phyloP scores from a whole-genome alignment of 1,140 invertebrate genomes.

The Campodea augens region DNA sequence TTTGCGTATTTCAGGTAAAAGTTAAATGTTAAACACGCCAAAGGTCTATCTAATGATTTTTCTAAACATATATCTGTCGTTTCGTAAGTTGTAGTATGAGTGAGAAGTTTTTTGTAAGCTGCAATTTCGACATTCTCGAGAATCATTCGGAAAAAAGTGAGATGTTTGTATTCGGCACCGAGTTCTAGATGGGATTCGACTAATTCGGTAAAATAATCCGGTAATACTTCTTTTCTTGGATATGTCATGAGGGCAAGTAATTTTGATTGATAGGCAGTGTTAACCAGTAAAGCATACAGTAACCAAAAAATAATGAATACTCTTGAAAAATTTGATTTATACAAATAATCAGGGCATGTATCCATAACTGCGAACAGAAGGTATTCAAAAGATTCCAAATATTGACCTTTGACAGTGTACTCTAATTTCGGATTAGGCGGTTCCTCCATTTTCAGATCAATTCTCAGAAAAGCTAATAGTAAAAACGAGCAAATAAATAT shows the following conservation, averaged over 20 bases:
- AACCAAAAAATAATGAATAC: background rate
- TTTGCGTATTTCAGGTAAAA: too few relatives aligned
- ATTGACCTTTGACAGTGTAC: background rate
- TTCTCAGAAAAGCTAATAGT: background rate
- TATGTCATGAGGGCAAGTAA: background rate
- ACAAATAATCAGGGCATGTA: too few relatives aligned
- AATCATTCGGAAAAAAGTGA: too few relatives aligned
- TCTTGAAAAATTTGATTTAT: background rate
- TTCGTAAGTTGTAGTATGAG: too few relatives aligned
- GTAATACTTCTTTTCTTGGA: background rate
- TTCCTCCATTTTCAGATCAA: background rate
- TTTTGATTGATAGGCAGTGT: background rate
- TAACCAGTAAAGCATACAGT: background rate
- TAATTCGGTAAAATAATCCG: background rate
- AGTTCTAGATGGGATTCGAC: too few relatives aligned
- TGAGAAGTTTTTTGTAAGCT: too few relatives aligned
- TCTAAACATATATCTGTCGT: too few relatives aligned
- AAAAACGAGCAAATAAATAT: background rate
- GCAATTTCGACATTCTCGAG: too few relatives aligned
- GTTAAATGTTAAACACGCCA: too few relatives aligned
- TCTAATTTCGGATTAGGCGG: background rate
- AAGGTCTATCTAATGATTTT: too few relatives aligned
- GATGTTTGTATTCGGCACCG: too few relatives aligned
- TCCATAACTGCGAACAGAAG: background rate
- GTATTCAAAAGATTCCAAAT: background rate